Evolutionary conservation across 2,888 invertebrate species (phyloP), one percentile per base, ranked within the genome.

Genomic region (Microctonus brassicae): DNA sequence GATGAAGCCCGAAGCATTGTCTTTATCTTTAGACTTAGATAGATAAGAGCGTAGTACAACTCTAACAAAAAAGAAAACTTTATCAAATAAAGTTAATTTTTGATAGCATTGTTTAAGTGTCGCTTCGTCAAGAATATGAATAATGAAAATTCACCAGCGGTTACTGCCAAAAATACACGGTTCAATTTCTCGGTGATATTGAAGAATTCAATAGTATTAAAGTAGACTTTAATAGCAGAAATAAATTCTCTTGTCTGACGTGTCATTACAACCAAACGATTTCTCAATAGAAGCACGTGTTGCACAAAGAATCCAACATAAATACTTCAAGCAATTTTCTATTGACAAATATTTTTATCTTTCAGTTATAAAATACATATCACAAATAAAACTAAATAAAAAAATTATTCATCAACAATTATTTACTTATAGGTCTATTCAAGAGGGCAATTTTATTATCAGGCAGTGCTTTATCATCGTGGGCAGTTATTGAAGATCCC

Each of bases 401-500:
- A 26, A 22, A 10, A 52, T 52, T 34, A 52, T 26, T 47, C 11
- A 47, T 39, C 20, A 10, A 11, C 26, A 29, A 61, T 75, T 74
- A 68, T 70, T 70, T 69, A 42, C 65, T 77, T 76, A 20, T 90
- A 91, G 97, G 96, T 74, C 90, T 97, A 62, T 97, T 97, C 86
- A 96, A 96, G 84, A 91, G 97, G 76, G 94, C 95, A 29, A 93
- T 97, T 76, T 90, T 97, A 39, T 89, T 96, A 82, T 95, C 95
- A 0, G 97, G 97, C 0, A 96, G 96, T 58, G 95, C 97, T 0
- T 89, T 95, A 65, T 95, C 95, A 42, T 95, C 95, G 0, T 97
- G 96, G 96, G 96, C 97, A 0, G 90, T 95, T 64, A 94, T 97
- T 0, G 95, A 96, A 82, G 95, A 95, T 87, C 96, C 94, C 0